Percentiles rank a stretch among this genome's conserved stretches.
Evolutionary conservation across 2,797 vertebrate species (phyloP).

Genomic region (Menidia menidia): DNA sequence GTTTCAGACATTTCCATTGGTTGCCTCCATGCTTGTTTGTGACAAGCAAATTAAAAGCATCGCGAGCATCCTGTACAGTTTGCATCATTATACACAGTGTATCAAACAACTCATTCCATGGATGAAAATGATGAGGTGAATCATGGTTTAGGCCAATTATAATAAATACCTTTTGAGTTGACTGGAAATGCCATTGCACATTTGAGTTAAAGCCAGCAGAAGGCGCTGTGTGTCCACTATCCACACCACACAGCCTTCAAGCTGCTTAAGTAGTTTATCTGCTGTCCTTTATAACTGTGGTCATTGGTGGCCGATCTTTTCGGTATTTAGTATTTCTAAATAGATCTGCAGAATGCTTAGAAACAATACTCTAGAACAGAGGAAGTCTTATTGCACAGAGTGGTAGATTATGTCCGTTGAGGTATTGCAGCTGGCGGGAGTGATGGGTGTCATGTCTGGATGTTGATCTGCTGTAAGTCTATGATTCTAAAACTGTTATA

Average conservation of each 20-base stretch:
- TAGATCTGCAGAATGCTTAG: conserved; percentile 3
- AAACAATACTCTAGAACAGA: conserved; percentile 9
- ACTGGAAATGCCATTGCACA: conserved; percentile 9
- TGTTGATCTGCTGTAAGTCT: neutral
- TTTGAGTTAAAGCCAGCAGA: conserved; percentile 47
- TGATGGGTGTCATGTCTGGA: conserved; percentile 14
- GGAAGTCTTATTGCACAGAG: conserved; percentile 40
- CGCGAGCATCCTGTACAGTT: conserved; percentile 44
- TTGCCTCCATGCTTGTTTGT: conserved; percentile 48
- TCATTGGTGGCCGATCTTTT: conserved; percentile 24
- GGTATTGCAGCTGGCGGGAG: conserved; percentile 34
- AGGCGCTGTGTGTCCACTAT: conserved; percentile 35
- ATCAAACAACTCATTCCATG: conserved; percentile 25
- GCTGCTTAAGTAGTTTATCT: conserved; percentile 55
- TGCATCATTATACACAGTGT: conserved; percentile 27
- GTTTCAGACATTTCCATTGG: conserved; percentile 49
- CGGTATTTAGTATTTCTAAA: conserved; percentile 16
- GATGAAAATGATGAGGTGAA: conserved; percentile 20
- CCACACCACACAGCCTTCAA: conserved; percentile 19
- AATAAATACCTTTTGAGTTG: conserved; percentile 64
- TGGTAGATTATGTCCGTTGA: conserved; percentile 5
- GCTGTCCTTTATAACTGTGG: conserved; percentile 21
- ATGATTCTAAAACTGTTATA: too few relatives aligned
- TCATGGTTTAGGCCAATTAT: conserved; percentile 31
- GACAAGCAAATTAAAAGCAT: conserved; percentile 45